Conservation (phyloP, 2,888 invertebrate genomes). For the Apodemia zela region DNA sequence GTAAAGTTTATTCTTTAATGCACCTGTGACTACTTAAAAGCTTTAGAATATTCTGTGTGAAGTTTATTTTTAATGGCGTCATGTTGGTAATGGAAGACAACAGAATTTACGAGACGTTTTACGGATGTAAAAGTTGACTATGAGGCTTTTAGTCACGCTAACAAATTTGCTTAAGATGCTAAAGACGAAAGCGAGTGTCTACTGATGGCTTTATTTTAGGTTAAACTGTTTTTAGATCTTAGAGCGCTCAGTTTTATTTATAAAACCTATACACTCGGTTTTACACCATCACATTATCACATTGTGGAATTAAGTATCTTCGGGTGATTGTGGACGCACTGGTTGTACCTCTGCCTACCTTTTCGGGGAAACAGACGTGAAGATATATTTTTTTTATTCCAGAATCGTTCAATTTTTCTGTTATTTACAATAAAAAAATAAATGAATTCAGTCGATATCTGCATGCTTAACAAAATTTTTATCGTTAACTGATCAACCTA, state of each 20-base stretch:
- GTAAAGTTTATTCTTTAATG: conserved; percentile 60
- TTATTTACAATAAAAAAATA: too few species aligned
- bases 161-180: conserved; percentile 45
- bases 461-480: too few species aligned
- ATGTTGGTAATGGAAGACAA: conserved; percentile 71
- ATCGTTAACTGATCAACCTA: too few species aligned
- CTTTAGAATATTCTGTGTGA: conserved; percentile 62
- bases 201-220: conserved; percentile 34
- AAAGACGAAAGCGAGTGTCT: conserved; percentile 35
- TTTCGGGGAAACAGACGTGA: too few species aligned
- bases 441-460: too few species aligned
- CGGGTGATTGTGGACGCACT: too few species aligned
- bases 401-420: too few species aligned
- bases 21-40: conserved; percentile 74
- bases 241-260: background rate
- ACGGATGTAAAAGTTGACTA: conserved; percentile 65
- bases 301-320: too few species aligned
- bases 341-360: too few species aligned
- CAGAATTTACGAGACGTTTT: conserved; percentile 69
- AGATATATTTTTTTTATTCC: too few species aligned
- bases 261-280: too few species aligned
- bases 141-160: conserved; percentile 57
- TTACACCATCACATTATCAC: too few species aligned
- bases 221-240: conserved; percentile 29
- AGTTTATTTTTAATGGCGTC: conserved; percentile 73